Evolutionary conservation across 1,140 invertebrate species (phyloP).

Genomic region (Pseudoatta argentina): DNA sequence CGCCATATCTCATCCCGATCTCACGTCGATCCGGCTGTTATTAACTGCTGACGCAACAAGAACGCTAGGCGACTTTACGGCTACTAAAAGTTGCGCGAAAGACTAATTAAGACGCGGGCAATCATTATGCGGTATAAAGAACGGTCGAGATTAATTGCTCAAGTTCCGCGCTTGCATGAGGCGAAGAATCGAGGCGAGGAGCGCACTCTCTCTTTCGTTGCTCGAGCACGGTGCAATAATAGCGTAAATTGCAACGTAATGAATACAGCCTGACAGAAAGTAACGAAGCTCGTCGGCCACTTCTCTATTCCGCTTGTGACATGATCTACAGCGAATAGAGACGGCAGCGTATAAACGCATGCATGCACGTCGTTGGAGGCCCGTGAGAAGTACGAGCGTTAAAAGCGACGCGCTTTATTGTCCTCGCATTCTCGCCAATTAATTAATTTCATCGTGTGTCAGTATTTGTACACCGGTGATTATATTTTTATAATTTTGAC

Average conservation of each 20-base stretch:
- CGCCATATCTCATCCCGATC: constrained; percentile 18
- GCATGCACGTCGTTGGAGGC: background rate
- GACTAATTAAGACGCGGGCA: constrained; percentile 63
- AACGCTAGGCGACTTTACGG: constrained; percentile 46
- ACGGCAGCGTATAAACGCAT: background rate
- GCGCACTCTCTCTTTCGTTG: background rate
- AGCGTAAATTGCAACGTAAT: constrained; percentile 57
- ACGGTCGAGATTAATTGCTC: constrained; percentile 61
- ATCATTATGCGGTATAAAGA: constrained; percentile 61
- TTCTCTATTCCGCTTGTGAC: constrained; percentile 51
- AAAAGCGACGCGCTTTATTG: background rate
- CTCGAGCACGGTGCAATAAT: constrained; percentile 56
- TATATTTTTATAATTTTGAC: constrained; percentile 4
- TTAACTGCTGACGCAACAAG: constrained; percentile 57
- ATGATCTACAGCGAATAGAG: constrained; percentile 42
- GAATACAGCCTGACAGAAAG: constrained; percentile 64
- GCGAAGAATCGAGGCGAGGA: constrained; percentile 17
- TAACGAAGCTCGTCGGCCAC: constrained; percentile 60
- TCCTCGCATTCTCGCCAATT: constrained; percentile 33
- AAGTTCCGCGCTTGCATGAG: constrained; percentile 49
- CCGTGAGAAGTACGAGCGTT: constrained; percentile 24
- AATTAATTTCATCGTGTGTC: constrained; percentile 24
- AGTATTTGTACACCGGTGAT: background rate
- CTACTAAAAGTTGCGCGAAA: constrained; percentile 59
- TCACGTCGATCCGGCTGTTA: constrained; percentile 37